phyloP scores from a whole-genome alignment of 35 echinoderm and acorn worm species.

The Hemicentrotus pulcherrimus region DNA sequence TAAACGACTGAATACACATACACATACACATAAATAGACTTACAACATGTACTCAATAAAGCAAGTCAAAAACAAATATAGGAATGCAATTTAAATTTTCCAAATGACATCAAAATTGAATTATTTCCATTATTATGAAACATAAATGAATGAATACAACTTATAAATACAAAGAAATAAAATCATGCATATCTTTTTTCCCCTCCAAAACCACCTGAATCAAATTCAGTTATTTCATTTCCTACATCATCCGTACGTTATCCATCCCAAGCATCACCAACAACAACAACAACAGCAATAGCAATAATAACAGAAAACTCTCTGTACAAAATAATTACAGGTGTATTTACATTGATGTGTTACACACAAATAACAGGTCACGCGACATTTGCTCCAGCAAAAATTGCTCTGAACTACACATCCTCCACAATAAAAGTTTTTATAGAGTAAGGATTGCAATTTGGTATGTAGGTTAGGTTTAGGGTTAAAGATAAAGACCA shows the following conservation, averaged over 20 bases:
- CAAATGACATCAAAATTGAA: background rate
- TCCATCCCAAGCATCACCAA: background rate
- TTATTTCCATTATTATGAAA: conserved; percentile 14
- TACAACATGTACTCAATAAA: background rate
- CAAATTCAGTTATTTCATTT: background rate
- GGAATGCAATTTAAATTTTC: background rate
- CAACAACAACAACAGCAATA: background rate
- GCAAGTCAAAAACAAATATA: background rate
- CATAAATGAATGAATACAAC: background rate
- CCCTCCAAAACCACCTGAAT: background rate
- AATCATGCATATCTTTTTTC: background rate
- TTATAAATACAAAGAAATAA: background rate
- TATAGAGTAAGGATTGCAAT: too few species aligned
- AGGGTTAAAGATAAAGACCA: too few species aligned
- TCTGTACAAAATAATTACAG: background rate
- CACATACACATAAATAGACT: too few species aligned
- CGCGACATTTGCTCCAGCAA: too few species aligned
- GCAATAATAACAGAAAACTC: background rate
- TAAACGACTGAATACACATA: too few species aligned
- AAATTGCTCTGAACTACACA: too few species aligned
- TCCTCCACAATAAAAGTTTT: too few species aligned
- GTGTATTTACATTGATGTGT: background rate
- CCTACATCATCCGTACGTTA: too few species aligned
- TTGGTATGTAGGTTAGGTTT: too few species aligned
- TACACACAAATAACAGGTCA: background rate